phyloP scores from a whole-genome alignment of 2,888 invertebrate genomes.

The Scaptomyza polygonia region DNA sequence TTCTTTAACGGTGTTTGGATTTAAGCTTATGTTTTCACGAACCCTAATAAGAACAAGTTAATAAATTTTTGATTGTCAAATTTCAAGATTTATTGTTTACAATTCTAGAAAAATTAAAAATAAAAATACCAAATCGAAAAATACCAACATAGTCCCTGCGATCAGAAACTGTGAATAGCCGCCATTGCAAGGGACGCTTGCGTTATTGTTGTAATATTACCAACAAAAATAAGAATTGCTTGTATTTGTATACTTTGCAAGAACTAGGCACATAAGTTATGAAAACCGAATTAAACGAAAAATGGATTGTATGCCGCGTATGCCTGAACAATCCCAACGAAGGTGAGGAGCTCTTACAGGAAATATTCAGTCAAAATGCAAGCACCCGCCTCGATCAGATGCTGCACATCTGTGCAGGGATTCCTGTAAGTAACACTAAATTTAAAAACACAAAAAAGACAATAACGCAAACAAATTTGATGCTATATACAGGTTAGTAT shows the following conservation, averaged over 20 bases:
- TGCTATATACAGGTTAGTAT: slow-evolving; percentile 66
- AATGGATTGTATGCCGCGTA: slow-evolving; percentile 81
- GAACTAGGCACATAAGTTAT: slow-evolving; percentile 44
- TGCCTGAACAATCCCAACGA: slow-evolving; percentile 69
- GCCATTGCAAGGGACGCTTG: slow-evolving; percentile 39
- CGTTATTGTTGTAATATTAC: slow-evolving; percentile 33
- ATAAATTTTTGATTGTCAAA: too few species aligned
- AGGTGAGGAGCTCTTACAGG: slow-evolving; percentile 63
- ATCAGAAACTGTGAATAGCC: slow-evolving; percentile 21
- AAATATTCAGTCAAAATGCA: slow-evolving; percentile 75
- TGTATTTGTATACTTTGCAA: slow-evolving; percentile 24
- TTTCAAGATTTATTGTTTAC: too few species aligned
- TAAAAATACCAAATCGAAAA: slow-evolving; percentile 32
- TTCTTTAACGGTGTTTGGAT: background rate
- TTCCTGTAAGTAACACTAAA: slow-evolving; percentile 69
- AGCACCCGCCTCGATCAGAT: slow-evolving; percentile 80
- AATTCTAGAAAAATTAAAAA: background rate
- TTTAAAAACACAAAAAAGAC: background rate
- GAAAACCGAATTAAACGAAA: slow-evolving; percentile 72
- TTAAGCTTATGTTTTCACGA: background rate
- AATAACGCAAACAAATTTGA: background rate
- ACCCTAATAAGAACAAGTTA: too few species aligned
- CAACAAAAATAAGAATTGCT: slow-evolving; percentile 16
- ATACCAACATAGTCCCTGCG: slow-evolving; percentile 1
- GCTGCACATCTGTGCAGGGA: slow-evolving; percentile 82